Conservation (phyloP, 2,797 vertebrate species). For the Esox lucius region DNA sequence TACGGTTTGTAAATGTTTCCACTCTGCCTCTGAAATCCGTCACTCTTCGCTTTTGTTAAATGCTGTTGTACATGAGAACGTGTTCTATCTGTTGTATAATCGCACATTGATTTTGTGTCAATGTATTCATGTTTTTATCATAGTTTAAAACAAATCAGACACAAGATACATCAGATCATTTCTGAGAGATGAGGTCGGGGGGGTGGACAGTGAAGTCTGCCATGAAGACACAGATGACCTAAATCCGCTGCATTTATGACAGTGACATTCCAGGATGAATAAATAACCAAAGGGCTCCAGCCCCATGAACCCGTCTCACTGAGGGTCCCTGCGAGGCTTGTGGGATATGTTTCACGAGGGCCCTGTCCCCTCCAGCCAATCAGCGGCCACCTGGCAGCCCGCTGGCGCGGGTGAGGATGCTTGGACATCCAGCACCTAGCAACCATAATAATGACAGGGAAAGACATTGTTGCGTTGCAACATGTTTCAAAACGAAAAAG, state of each 20-base stretch:
- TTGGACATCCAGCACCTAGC: no score
- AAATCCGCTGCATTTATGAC: neutral
- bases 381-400: neutral
- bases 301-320: neutral
- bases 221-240: neutral
- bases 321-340: no score
- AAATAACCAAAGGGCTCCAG: neutral
- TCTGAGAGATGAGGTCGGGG: neutral
- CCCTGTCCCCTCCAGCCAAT: neutral
- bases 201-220: neutral
- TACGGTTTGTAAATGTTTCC: neutral
- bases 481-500: no score
- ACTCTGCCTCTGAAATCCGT: no score
- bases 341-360: neutral
- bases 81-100: no score
- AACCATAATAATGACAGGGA: neutral
- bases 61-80: no score
- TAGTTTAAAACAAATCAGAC: neutral
- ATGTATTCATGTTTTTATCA: no score
- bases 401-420: no score
- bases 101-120: no score
- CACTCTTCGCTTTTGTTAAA: no score
- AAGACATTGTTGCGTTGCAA: no score
- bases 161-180: neutral
- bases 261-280: neutral